Base-by-base conservation (phyloP, 2,113 vertebrate species). In the Atlantisia rogersi region DNA sequence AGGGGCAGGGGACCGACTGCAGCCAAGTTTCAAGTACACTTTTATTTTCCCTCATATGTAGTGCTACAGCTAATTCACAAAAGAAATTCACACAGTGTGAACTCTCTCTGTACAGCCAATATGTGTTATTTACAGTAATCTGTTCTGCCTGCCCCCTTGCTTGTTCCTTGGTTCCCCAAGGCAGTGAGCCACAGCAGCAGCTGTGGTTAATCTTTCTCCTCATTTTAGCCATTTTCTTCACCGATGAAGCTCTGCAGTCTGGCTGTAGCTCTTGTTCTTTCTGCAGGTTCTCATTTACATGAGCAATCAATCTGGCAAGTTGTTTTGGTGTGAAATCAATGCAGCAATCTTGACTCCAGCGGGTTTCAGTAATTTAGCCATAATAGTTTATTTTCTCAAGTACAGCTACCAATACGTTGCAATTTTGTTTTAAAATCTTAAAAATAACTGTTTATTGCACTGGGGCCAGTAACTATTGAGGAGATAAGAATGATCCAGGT, bases 41-140 rank as follows among this genome's bases (percentile, higher is more conserved):
- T 97, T 97, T 97, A 97, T 96, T 97, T 91, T 62, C 52, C 71
- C 21, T 86, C 22, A 10, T 35, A 24, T 6, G 21, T 21, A 26
- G 48, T 50, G 26, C 71, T 69, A 82, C 42, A 42, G 29, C 15
- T 37, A 75, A 79, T 75, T 92, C 39, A 71, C 19, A 5, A 52
- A 55, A 70, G 15, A 68, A 48, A 35, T 39, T 39, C 48, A 59
- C 37, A 17, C 50, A 14, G 4, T 15, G 50, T 29, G 58, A 86
- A 58, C 58, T n/a, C 29, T 31, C 28, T 67, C 42, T 26, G 32
- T 64, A 68, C 1, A 1, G 29, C 31, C 68, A 39, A 29, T 81
- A 15, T 42, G 13, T 68, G n/a, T 37, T 92, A 68, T 35, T 94
- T 59, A 67, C n/a, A 76, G 42, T 3, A 53, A 22, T 39, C 18